phyloP scores from a whole-genome alignment of 1,140 invertebrate species.

The Lepidurus apus region DNA sequence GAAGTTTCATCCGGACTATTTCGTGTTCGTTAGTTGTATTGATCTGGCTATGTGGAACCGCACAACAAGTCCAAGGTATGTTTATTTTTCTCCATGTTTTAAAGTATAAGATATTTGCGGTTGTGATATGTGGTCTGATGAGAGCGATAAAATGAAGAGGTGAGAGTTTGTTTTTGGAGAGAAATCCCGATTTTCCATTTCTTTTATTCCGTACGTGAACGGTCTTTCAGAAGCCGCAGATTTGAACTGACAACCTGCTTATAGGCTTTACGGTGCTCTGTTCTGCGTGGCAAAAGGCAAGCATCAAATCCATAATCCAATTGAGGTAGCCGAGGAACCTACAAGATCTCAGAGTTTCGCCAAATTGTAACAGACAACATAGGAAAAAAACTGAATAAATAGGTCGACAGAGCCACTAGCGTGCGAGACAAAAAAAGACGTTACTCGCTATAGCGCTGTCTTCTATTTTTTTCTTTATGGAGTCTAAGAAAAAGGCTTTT shows the following conservation, averaged over 20 bases:
- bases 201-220: background rate
- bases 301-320: constrained; percentile 5
- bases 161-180: background rate
- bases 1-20: background rate
- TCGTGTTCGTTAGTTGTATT: background rate
- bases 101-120: background rate
- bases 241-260: too few species aligned
- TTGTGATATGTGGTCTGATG: background rate
- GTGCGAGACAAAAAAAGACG: background rate
- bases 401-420: background rate
- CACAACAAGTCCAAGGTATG: background rate
- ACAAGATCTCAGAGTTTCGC: background rate
- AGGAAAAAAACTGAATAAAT: background rate
- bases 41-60: background rate
- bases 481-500: background rate
- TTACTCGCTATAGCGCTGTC: background rate
- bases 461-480: background rate
- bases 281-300: background rate
- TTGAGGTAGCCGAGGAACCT: background rate
- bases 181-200: background rate
- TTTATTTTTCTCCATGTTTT: background rate
- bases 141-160: background rate
- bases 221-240: too few species aligned
- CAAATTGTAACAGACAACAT: background rate
- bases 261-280: too few species aligned